Conservation (phyloP, 2,888 invertebrate species). For the Eupithecia dodoneata region DNA sequence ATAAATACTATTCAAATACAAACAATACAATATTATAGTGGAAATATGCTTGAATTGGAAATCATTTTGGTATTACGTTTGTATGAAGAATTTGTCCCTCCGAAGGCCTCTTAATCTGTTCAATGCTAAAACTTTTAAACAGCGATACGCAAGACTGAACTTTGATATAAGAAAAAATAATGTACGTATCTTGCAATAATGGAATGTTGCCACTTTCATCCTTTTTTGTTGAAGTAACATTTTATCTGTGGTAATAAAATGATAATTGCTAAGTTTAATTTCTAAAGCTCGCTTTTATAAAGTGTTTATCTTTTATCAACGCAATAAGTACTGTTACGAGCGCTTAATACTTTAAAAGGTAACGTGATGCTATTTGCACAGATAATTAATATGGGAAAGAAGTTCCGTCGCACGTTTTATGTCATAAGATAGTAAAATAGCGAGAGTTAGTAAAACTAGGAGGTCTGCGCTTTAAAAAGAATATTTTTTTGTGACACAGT, state of each 20-base stretch:
- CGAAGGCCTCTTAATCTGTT: no score
- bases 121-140: background rate
- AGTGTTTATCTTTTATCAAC: background rate
- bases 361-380: background rate
- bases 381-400: background rate
- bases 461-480: background rate
- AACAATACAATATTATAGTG: no score
- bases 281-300: background rate
- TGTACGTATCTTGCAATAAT: background rate
- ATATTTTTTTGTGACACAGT: no score
- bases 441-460: background rate
- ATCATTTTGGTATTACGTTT: no score
- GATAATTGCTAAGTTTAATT: slow-evolving; percentile 8
- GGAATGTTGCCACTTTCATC: background rate
- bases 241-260: slow-evolving; percentile 15
- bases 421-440: background rate
- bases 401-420: background rate
- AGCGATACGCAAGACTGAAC: background rate
- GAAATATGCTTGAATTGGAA: no score
- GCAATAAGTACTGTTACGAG: background rate
- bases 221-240: background rate
- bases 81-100: no score
- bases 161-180: background rate
- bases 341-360: background rate
- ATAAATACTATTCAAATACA: no score